Percentiles rank a stretch among this genome's conserved stretches.
Conservation (phyloP, 2,888 invertebrate species). For the Meghimatium bilineatum region DNA sequence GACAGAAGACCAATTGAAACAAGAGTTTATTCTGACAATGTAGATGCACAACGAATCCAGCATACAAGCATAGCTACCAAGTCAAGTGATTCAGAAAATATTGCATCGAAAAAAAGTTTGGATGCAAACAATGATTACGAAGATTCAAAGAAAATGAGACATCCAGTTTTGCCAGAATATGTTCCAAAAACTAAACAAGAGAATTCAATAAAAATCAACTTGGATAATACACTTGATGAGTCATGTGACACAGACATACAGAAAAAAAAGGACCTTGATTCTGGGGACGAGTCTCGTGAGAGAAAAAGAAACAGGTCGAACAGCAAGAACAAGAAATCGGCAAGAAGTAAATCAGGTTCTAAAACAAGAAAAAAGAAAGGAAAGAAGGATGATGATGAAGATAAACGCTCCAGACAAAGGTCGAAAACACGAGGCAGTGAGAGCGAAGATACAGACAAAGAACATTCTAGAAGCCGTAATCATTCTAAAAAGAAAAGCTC, state of each 20-base stretch:
- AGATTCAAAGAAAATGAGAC: slow-evolving; percentile 21
- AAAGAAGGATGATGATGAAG: slow-evolving; percentile 2
- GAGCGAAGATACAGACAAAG: slow-evolving; percentile 12
- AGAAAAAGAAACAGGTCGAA: neutral
- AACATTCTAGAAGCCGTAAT: slow-evolving; percentile 13
- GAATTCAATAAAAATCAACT: neutral
- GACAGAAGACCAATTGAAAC: neutral
- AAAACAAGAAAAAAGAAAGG: slow-evolving; percentile 2
- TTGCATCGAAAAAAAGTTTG: neutral
- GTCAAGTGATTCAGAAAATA: neutral
- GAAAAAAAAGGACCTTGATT: neutral
- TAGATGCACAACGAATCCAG: neutral
- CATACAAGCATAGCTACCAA: neutral
- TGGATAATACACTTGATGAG: slow-evolving; percentile 16
- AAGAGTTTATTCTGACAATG: neutral
- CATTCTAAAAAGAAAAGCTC: neutral
- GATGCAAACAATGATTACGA: slow-evolving; percentile 5
- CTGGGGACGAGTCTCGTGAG: neutral
- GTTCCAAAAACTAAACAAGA: slow-evolving; percentile 23
- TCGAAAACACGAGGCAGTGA: neutral
- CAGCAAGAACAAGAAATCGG: neutral
- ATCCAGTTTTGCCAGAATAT: slow-evolving; percentile 41
- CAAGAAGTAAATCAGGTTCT: slow-evolving; percentile 6
- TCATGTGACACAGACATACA: slow-evolving; percentile 20
- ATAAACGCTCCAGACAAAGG: neutral